These are phyloP conservation scores for Caenorhabditis sulstoni DNA, from an alignment of 2,888 invertebrate genomes.

Conservation along the genomic window DNA sequence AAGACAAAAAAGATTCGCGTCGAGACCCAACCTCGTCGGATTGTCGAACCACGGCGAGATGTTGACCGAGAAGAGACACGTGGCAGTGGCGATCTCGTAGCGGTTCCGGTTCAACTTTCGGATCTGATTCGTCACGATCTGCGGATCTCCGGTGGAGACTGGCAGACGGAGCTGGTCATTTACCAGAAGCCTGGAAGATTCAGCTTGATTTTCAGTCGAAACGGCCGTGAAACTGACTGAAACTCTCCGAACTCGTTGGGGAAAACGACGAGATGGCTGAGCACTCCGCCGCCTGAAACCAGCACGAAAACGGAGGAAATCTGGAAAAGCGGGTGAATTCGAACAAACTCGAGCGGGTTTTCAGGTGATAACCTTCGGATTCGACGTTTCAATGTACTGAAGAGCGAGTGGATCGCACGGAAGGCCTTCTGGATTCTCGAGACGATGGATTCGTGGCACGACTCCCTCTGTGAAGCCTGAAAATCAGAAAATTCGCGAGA, in stretches of 20 bases:
- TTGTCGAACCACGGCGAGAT: slow-evolving; percentile 44
- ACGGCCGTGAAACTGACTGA: slow-evolving; percentile 7
- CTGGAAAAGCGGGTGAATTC: neutral
- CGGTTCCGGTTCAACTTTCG: slow-evolving; percentile 26
- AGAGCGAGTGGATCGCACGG: slow-evolving; percentile 48
- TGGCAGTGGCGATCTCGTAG: slow-evolving; percentile 45
- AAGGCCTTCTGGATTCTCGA: slow-evolving; percentile 31
- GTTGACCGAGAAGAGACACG: slow-evolving; percentile 41
- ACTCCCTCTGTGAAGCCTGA: slow-evolving; percentile 39
- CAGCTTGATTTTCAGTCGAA: too few species aligned
- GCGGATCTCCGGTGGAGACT: slow-evolving; percentile 31
- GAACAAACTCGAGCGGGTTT: too few species aligned
- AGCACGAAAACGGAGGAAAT: slow-evolving; percentile 37
- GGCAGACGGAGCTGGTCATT: slow-evolving; percentile 50
- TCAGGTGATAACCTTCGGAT: slow-evolving; percentile 8
- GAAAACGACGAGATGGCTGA: slow-evolving; percentile 43
- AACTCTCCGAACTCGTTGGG: slow-evolving; percentile 53
- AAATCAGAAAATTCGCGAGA: neutral
- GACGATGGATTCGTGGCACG: slow-evolving; percentile 31
- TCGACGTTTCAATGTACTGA: slow-evolving; percentile 33
- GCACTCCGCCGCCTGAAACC: slow-evolving; percentile 34
- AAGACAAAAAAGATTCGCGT: too few species aligned
- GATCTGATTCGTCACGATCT: slow-evolving; percentile 32
- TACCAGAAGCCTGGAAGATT: slow-evolving; percentile 24
- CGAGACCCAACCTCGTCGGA: too few species aligned